phyloP scores from a whole-genome alignment of 2,113 vertebrate species.

The Urocynchramus pylzowi region DNA sequence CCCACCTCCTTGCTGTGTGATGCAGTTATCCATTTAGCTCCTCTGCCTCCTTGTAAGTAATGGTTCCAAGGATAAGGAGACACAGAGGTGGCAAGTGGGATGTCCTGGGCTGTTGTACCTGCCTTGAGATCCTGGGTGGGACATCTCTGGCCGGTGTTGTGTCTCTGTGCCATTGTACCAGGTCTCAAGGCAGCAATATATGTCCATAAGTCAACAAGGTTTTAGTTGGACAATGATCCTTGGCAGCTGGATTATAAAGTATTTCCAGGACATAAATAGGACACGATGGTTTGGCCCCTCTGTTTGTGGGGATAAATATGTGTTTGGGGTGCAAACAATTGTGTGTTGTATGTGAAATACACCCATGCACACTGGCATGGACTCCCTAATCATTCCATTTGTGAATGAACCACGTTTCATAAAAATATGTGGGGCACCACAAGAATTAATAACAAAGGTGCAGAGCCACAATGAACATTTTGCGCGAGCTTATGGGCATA shows the following conservation, averaged over 20 bases:
- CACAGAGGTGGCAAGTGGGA: fast-evolving
- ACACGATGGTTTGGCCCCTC: background rate
- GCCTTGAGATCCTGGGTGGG: background rate
- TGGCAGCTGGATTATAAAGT: background rate
- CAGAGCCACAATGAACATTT: constrained; percentile 47
- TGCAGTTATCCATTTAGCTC: background rate
- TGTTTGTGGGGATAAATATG: background rate
- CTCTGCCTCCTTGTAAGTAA: background rate
- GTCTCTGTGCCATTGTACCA: background rate
- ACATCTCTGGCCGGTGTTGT: background rate
- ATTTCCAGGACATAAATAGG: background rate
- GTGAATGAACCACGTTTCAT: constrained; percentile 31
- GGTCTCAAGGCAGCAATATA: background rate
- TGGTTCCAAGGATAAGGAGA: background rate
- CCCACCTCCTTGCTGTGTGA: background rate
- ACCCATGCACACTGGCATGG: background rate
- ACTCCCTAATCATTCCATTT: constrained; percentile 31
- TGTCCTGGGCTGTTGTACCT: background rate
- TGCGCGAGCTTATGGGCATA: constrained; percentile 31
- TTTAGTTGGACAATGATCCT: background rate
- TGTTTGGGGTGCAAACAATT: background rate
- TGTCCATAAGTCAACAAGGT: background rate
- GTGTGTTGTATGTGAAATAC: background rate
- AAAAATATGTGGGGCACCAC: constrained; percentile 39
- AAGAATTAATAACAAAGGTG: constrained; percentile 67